Percentiles rank a stretch among this genome's conserved stretches.
Conservation (phyloP, 2,113 vertebrate species). For the Meriones unguiculatus region DNA sequence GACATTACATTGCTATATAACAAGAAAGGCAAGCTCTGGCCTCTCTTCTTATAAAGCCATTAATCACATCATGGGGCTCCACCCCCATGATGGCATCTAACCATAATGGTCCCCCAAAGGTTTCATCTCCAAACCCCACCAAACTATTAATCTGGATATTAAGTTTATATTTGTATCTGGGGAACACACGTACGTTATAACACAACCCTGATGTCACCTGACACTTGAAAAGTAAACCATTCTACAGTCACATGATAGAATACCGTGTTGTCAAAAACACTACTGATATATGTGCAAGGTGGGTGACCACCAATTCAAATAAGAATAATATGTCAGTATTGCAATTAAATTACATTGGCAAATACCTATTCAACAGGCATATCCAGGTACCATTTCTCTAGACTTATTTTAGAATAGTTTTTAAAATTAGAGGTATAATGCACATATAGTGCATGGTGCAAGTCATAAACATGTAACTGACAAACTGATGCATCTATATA, state of each 20-base stretch:
- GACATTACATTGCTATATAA: neutral
- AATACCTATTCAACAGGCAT: neutral
- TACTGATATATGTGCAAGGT: no score
- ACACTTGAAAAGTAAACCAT: constrained; percentile 6
- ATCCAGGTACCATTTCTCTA: neutral
- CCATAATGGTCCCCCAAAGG: neutral
- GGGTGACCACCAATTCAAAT: neutral
- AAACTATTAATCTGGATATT: neutral
- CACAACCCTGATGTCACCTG: neutral
- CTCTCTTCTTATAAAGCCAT: neutral
- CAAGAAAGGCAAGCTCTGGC: neutral
- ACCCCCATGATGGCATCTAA: neutral
- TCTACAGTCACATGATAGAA: neutral
- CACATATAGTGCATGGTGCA: neutral
- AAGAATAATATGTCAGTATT: neutral
- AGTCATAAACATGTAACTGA: neutral
- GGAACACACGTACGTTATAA: neutral
- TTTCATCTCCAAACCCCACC: neutral
- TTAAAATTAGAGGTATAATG: neutral
- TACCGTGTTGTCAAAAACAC: neutral
- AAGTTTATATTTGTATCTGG: neutral
- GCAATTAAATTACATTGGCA: constrained; percentile 34
- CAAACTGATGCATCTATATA: neutral
- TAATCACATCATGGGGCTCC: neutral
- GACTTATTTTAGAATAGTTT: constrained; percentile 19